These are phyloP conservation scores for Nothocercus nigrocapillus DNA, from an alignment of 2,113 vertebrate genomes.

Conservation along the genomic window DNA sequence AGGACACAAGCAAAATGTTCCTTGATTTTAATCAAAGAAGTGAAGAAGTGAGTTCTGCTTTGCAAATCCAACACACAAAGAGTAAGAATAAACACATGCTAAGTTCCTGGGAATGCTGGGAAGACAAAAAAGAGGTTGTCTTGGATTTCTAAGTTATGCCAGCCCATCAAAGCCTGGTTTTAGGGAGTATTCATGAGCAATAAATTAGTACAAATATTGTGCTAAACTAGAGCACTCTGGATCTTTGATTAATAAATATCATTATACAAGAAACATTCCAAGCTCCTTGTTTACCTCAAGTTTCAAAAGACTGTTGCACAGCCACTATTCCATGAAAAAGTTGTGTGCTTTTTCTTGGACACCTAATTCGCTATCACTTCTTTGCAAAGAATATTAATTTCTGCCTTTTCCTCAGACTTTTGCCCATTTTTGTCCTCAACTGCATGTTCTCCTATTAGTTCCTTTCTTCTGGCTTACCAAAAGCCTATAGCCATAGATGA, in stretches of 20 bases:
- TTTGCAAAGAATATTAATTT: background rate
- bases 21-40: background rate
- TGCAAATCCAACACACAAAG: background rate
- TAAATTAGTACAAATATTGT: background rate
- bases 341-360: background rate
- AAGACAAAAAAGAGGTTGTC: background rate
- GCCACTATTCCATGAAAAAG: background rate
- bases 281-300: background rate
- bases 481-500: background rate
- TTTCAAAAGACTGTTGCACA: background rate
- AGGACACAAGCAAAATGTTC: conserved; percentile 22
- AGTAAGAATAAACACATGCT: conserved; percentile 43
- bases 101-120: background rate
- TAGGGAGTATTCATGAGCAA: background rate
- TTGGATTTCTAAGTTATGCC: conserved; percentile 1
- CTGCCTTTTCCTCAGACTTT: background rate
- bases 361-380: background rate
- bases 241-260: background rate
- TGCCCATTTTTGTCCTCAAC: background rate
- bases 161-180: background rate
- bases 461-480: background rate
- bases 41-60: background rate
- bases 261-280: background rate
- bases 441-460: background rate
- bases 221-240: background rate